A percentile compares a stretch with the other conserved stretches of the same genome.
phyloP scores from a whole-genome alignment of 2,113 vertebrate genomes.

The Cervus canadensis region DNA sequence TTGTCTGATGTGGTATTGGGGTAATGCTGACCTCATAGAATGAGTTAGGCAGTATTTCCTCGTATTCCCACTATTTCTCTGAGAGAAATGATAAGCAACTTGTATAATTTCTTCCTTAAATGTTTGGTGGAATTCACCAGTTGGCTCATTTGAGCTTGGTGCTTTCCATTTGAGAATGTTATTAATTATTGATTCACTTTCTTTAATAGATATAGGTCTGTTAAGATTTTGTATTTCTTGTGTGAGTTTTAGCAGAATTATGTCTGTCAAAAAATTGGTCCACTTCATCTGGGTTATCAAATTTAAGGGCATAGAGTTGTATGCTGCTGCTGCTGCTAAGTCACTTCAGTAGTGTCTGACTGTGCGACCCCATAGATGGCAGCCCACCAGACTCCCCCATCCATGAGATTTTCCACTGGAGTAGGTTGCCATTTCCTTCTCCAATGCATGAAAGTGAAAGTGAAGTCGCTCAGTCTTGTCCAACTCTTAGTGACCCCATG shows the following conservation, averaged over 20 bases:
- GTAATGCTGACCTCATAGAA: neutral
- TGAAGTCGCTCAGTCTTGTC: no score
- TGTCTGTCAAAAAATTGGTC: neutral
- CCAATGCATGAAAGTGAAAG: no score
- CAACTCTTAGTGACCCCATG: no score
- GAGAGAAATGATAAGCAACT: neutral
- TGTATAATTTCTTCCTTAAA: neutral
- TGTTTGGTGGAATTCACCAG: neutral
- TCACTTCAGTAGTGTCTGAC: no score
- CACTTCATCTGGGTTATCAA: neutral
- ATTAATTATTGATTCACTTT: neutral
- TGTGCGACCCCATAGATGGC: no score
- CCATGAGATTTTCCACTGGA: no score
- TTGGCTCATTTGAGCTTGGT: neutral
- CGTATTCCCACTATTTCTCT: neutral
- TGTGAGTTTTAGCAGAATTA: neutral
- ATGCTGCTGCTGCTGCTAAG: no score
- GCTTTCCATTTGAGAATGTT: neutral
- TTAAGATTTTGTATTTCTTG: neutral
- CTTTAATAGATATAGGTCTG: neutral
- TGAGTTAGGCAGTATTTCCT: neutral
- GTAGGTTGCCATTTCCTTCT: no score
- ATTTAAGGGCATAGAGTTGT: neutral
- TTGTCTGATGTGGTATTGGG: neutral
- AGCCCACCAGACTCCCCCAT: no score